Evolutionary conservation across 2,797 vertebrate genomes (phyloP).

Genomic region (Euphonia xanthogaster): DNA sequence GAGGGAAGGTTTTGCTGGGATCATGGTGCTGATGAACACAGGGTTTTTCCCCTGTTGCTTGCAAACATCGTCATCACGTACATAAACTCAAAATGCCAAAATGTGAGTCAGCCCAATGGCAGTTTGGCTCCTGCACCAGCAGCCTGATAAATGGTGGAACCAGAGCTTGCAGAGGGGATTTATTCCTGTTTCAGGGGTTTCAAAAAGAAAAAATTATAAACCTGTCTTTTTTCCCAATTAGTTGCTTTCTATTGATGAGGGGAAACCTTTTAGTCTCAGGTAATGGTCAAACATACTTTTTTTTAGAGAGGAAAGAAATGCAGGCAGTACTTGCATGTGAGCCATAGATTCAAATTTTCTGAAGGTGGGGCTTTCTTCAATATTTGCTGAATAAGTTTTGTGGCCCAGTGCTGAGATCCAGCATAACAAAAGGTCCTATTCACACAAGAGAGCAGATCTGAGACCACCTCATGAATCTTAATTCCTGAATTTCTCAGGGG

Average conservation of each 20-base stretch:
- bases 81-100: constrained; percentile 29
- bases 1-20: neutral
- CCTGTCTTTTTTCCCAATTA: fast-evolving
- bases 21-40: neutral
- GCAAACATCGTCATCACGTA: neutral
- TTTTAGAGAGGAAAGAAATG: neutral
- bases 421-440: constrained; percentile 2
- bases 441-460: neutral
- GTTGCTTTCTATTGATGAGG: neutral
- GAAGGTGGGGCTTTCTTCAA: neutral
- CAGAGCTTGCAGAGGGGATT: neutral
- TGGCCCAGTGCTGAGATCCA: neutral
- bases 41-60: neutral
- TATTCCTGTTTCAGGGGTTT: neutral
- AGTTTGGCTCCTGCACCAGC: neutral
- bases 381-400: neutral
- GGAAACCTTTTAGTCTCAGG: neutral
- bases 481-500: neutral
- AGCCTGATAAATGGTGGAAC: neutral
- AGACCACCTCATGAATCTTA: neutral
- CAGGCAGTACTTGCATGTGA: neutral
- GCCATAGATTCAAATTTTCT: neutral
- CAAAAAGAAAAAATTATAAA: neutral
- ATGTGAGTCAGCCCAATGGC: constrained; percentile 23
- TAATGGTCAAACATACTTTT: neutral